Evolutionary conservation across 2,888 invertebrate species (phyloP).

Genomic region (Tryphoninae sp.): DNA sequence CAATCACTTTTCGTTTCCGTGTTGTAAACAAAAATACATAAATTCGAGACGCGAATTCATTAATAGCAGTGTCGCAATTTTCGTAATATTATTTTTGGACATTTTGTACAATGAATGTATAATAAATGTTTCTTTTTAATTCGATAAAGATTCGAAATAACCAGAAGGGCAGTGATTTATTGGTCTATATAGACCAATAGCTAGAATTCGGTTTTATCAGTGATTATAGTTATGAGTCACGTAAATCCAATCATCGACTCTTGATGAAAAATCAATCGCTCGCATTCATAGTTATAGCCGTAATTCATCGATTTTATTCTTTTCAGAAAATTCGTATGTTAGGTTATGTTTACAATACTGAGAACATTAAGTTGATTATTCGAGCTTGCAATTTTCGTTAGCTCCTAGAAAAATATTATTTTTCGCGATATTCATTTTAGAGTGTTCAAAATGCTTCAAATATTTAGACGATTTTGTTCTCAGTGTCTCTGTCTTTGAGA

Average conservation of each 20-base stretch:
- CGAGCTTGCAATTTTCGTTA: background rate
- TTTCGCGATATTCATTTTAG: background rate
- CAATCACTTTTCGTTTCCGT: background rate
- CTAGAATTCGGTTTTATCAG: constrained; percentile 27
- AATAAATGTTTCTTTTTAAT: constrained; percentile 7
- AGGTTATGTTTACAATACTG: constrained; percentile 58
- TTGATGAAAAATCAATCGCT: constrained; percentile 37
- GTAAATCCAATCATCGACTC: constrained; percentile 28
- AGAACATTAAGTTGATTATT: constrained; percentile 6
- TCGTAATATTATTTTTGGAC: constrained; percentile 1
- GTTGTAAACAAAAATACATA: background rate
- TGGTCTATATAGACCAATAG: background rate
- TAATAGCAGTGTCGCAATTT: constrained; percentile 2
- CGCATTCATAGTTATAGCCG: background rate
- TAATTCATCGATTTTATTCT: background rate
- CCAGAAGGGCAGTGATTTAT: background rate
- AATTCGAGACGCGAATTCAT: constrained; percentile 2
- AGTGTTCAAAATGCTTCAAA: background rate
- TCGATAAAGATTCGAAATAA: constrained; percentile 1
- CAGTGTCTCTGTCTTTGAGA: background rate
- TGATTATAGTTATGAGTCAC: constrained; percentile 45
- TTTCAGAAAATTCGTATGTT: background rate
- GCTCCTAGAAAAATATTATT: background rate
- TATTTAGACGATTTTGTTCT: background rate
- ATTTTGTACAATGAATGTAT: background rate